Percentiles rank a stretch among this genome's conserved stretches.
Conservation (phyloP, 2,797 vertebrate genomes). For the Hydrolagus colliei region DNA sequence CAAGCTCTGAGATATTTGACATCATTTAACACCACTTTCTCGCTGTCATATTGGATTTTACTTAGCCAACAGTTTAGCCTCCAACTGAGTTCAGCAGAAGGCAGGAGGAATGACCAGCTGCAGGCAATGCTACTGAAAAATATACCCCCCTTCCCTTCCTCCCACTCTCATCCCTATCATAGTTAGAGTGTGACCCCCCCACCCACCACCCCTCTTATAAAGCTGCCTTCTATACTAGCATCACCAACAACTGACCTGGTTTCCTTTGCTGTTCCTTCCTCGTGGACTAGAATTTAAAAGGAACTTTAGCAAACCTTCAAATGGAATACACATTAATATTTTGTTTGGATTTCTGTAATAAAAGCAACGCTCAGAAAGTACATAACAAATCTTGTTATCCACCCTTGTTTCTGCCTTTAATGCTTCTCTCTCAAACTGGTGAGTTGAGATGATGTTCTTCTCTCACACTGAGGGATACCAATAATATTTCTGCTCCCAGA, state of each 20-base stretch:
- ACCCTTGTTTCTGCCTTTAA: background rate
- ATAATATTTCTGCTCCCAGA: conserved; percentile 4
- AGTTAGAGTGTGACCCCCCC: background rate
- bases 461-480: background rate
- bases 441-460: background rate
- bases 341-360: conserved; percentile 5
- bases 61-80: background rate
- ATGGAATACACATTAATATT: conserved; percentile 6
- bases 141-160: background rate
- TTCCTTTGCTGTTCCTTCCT: background rate
- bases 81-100: background rate
- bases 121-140: background rate
- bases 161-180: background rate
- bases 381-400: background rate
- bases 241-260: background rate
- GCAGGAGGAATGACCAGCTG: background rate
- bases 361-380: background rate
- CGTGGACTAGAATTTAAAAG: background rate
- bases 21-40: background rate
- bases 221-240: background rate
- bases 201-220: background rate
- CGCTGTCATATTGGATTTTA: background rate
- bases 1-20: background rate
- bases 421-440: background rate
- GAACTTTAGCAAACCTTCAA: background rate